A percentile compares a stretch with the other conserved stretches of the same genome.
Evolutionary conservation across 2,797 vertebrate species (phyloP).

Genomic region (Valencia hispanica): DNA sequence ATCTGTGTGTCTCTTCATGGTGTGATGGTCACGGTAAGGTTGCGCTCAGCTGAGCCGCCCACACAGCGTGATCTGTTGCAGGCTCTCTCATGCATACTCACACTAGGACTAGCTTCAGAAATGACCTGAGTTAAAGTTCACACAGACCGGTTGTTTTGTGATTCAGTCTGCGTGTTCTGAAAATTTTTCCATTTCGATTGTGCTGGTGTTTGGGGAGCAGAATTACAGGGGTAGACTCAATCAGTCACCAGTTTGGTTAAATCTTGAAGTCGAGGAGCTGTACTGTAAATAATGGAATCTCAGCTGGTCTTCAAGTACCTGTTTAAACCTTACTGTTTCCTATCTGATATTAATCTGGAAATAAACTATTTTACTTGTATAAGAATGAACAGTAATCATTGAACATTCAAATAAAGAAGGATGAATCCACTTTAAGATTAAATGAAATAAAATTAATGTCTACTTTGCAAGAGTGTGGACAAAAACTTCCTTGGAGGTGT

Average conservation of each 20-base stretch:
- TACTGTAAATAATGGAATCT: constrained; percentile 5
- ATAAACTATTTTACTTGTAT: constrained; percentile 1
- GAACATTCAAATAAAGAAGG: background rate
- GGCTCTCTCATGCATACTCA: constrained; percentile 33
- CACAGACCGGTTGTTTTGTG: constrained; percentile 27
- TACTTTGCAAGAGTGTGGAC: constrained; percentile 17
- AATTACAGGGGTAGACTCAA: constrained; percentile 35
- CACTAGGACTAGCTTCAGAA: constrained; percentile 24
- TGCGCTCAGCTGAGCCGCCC: constrained; percentile 19
- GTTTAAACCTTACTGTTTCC: constrained; percentile 33
- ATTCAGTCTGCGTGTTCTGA: constrained; percentile 23
- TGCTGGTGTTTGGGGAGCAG: constrained; percentile 32
- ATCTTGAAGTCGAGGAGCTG: constrained; percentile 22
- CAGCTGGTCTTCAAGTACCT: constrained; percentile 8
- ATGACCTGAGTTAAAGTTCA: constrained; percentile 37
- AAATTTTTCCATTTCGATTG: background rate
- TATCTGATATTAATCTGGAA: background rate
- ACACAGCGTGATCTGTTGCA: constrained; percentile 31
- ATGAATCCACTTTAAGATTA: background rate
- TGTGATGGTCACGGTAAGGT: constrained; percentile 19
- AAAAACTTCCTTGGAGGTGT: constrained; percentile 13
- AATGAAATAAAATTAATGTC: constrained; percentile 19
- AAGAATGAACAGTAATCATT: constrained; percentile 6
- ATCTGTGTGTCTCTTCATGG: constrained; percentile 35
- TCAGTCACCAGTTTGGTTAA: background rate